phyloP scores from a whole-genome alignment of 2,797 vertebrate genomes.

The Phoeniculus purpureus region DNA sequence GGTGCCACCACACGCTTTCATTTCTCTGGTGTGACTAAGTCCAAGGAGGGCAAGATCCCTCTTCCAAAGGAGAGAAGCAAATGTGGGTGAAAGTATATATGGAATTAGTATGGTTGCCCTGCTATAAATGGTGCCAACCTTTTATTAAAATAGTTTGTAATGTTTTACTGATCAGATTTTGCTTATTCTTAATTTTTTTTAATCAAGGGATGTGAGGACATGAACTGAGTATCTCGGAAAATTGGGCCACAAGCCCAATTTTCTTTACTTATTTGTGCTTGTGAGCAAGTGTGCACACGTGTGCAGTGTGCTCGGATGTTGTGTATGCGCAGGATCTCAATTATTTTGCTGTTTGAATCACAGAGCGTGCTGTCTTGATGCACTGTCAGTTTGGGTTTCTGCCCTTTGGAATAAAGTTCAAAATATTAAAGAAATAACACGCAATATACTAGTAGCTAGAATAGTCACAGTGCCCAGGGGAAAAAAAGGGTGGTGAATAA shows the following conservation, averaged over 20 bases:
- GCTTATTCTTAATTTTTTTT: neutral
- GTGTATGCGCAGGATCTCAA: slow-evolving; percentile 21
- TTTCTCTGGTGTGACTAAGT: neutral
- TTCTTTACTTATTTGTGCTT: neutral
- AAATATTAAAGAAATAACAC: slow-evolving; percentile 66
- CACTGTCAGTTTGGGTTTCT: slow-evolving; percentile 66
- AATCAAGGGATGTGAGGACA: neutral
- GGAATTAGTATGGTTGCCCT: neutral
- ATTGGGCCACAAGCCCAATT: neutral
- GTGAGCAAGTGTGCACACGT: neutral
- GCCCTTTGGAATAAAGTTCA: slow-evolving; percentile 58
- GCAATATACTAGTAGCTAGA: slow-evolving; percentile 53
- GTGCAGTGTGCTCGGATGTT: neutral
- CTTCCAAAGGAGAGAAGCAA: neutral
- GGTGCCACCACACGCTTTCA: neutral
- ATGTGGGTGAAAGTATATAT: neutral
- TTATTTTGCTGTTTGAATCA: slow-evolving; percentile 61
- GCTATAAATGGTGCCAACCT: neutral
- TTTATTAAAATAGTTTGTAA: neutral
- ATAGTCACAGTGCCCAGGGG: slow-evolving; percentile 6
- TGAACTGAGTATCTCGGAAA: neutral
- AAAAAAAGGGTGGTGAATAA: slow-evolving; percentile 36
- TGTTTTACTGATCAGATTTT: neutral
- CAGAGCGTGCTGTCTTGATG: slow-evolving; percentile 29
- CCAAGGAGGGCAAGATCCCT: neutral